Percentiles rank a stretch among this genome's conserved stretches.
These are phyloP conservation scores for Drosophila obscura DNA, from an alignment of 1,140 invertebrate genomes.

Conservation along the genomic window DNA sequence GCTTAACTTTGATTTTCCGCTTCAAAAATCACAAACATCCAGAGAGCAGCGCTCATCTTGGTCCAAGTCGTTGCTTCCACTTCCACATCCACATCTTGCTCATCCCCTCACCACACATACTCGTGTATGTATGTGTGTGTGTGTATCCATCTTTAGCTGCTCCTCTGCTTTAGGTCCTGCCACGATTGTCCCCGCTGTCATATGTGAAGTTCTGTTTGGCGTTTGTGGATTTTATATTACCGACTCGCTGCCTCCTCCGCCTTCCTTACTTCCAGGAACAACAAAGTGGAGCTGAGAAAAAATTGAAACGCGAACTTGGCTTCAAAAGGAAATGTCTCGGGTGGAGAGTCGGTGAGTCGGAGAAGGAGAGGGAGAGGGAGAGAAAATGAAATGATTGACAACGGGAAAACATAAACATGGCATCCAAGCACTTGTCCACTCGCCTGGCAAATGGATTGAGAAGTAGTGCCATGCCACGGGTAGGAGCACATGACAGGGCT, in stretches of 20 bases:
- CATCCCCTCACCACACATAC: background rate
- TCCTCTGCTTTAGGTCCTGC: slow-evolving; percentile 4
- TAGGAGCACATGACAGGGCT: background rate
- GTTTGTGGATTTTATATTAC: slow-evolving; percentile 79
- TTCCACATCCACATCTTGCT: background rate
- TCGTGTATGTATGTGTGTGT: no score
- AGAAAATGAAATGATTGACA: slow-evolving; percentile 37
- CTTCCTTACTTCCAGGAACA: slow-evolving; percentile 13
- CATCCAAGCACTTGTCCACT: slow-evolving; percentile 71
- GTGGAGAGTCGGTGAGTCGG: background rate
- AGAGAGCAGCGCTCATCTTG: slow-evolving; percentile 13
- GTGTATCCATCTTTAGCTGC: background rate
- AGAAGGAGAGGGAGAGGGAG: background rate
- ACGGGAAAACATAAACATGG: slow-evolving; percentile 70
- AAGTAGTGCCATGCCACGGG: background rate
- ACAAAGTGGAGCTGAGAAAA: slow-evolving; percentile 15
- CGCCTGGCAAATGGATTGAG: slow-evolving; percentile 50
- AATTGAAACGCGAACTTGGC: slow-evolving; percentile 56
- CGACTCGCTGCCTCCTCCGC: background rate
- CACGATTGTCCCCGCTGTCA: slow-evolving; percentile 63
- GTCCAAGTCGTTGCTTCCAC: slow-evolving; percentile 10
- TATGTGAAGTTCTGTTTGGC: slow-evolving; percentile 74
- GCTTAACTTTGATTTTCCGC: slow-evolving; percentile 60
- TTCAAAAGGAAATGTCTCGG: slow-evolving; percentile 67
- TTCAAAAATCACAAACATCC: slow-evolving; percentile 57